These are phyloP conservation scores for Limnephilus auricula DNA, from an alignment of 2,888 invertebrate genomes.

Conservation along the genomic window DNA sequence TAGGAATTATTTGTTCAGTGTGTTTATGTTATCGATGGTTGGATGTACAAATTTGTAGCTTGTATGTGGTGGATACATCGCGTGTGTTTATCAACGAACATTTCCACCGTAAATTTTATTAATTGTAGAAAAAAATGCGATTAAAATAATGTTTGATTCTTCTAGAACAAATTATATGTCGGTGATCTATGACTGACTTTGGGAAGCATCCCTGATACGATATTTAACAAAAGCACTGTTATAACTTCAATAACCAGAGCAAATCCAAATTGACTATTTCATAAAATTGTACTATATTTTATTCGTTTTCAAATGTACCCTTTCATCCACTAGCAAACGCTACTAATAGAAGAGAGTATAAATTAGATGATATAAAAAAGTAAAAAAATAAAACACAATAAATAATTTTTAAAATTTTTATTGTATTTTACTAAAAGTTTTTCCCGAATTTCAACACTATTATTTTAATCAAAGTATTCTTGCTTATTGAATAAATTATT, in stretches of 20 bases:
- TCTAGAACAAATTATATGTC: not conserved
- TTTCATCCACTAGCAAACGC: too few species aligned
- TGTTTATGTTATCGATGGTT: not conserved
- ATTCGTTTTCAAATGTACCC: too few species aligned
- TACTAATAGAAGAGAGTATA: too few species aligned
- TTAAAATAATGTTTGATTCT: not conserved
- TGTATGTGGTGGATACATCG: not conserved
- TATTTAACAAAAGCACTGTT: too few species aligned
- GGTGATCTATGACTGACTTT: not conserved
- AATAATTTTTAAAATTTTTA: too few species aligned
- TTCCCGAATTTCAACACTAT: not conserved
- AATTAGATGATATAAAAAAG: too few species aligned
- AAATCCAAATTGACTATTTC: not conserved
- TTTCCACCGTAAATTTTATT: not conserved
- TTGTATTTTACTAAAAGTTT: not conserved
- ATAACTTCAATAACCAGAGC: too few species aligned
- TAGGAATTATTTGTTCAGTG: not conserved
- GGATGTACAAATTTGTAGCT: not conserved
- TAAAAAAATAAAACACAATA: too few species aligned
- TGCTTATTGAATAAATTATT: not conserved
- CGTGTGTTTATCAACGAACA: not conserved
- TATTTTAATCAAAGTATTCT: not conserved
- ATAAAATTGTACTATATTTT: too few species aligned
- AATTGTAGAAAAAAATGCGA: not conserved
- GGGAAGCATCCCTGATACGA: not conserved